A percentile compares a stretch with the other conserved stretches of the same genome.
Conservation (phyloP, 1,140 invertebrate genomes). For the Parapsyche elsis region DNA sequence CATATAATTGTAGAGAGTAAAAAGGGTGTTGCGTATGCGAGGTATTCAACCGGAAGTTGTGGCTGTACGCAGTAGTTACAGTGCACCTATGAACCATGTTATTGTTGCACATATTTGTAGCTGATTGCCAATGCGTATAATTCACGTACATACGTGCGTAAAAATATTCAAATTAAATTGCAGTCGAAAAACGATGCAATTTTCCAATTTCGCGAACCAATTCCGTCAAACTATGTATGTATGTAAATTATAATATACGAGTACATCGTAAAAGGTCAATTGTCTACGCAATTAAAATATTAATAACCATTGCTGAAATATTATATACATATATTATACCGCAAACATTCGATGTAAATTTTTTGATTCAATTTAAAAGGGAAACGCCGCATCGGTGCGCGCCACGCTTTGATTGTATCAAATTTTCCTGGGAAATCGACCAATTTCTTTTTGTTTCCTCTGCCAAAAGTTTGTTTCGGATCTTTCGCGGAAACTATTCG, state of each 20-base stretch:
- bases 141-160: not conserved
- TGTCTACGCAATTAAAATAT: no score
- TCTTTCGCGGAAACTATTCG: slow-evolving; percentile 20
- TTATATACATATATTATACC: no score
- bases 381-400: no score
- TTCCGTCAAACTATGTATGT: not conserved
- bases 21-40: no score
- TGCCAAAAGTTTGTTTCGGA: slow-evolving; percentile 11
- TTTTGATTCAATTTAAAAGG: no score
- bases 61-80: not conserved
- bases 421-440: not conserved
- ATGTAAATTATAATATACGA: no score
- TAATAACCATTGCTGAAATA: no score
- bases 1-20: no score
- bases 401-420: no score
- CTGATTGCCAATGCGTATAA: slow-evolving; percentile 6
- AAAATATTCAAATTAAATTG: slow-evolving; percentile 17
- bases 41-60: not conserved
- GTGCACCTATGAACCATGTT: not conserved
- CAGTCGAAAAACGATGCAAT: not conserved
- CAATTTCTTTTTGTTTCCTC: not conserved
- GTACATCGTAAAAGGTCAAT: no score
- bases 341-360: no score
- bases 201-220: not conserved
- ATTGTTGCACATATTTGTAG: not conserved